Conservation (phyloP, 2,113 vertebrate genomes). For the Toxotes chatareus region DNA sequence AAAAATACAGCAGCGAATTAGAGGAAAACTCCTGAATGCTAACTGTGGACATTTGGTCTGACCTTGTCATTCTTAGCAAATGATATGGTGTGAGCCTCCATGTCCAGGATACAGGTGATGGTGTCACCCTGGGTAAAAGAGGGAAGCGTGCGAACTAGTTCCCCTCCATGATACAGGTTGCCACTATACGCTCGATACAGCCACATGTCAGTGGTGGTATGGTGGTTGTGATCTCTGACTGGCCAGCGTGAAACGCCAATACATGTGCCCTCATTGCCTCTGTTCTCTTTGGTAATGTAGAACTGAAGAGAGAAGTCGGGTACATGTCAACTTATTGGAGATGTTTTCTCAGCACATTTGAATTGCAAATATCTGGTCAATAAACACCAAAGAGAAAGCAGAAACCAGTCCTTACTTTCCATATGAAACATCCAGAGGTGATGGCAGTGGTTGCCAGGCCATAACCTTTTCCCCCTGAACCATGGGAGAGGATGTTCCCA, state of each 20-base stretch:
- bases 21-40: background rate
- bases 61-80: conserved; percentile 88
- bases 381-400: background rate
- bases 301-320: conserved; percentile 73
- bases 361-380: background rate
- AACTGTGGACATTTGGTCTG: background rate
- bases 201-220: conserved; percentile 89
- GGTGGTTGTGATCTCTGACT: conserved; percentile 86
- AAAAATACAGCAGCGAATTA: background rate
- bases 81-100: conserved; percentile 87
- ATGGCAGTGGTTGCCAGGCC: conserved; percentile 86
- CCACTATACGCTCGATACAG: conserved; percentile 88
- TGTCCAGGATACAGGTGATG: conserved; percentile 88
- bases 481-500: conserved; percentile 86
- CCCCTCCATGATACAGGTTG: conserved; percentile 87
- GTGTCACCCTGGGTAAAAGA: conserved; percentile 88
- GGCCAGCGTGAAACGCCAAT: conserved; percentile 87
- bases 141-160: conserved; percentile 83
- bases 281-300: conserved; percentile 86
- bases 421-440: conserved; percentile 87
- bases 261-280: conserved; percentile 87
- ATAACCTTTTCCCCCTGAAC: conserved; percentile 87
- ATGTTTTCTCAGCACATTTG: background rate
- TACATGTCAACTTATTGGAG: background rate
- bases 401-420: conserved; percentile 78